A percentile compares a stretch with the other conserved stretches of the same genome.
These are phyloP conservation scores for Drosophila simulans DNA, from an alignment of 1,140 invertebrate species.

Conservation along the genomic window DNA sequence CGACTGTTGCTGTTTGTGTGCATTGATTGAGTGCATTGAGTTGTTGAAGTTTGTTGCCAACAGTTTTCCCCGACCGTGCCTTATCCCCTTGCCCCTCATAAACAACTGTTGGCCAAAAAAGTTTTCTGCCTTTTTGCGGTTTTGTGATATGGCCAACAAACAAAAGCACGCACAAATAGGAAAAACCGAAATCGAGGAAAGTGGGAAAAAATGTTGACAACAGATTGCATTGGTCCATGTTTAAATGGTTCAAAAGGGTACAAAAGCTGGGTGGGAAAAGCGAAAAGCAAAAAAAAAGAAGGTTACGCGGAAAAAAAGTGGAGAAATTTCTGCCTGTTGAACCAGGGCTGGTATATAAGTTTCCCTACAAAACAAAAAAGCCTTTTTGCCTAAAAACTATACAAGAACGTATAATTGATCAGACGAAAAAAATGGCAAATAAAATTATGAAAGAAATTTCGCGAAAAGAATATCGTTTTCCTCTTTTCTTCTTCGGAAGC, in stretches of 20 bases:
- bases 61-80: conserved; percentile 4
- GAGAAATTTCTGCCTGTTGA: conserved; percentile 31
- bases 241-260: conserved; percentile 50
- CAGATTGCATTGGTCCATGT: conserved; percentile 61
- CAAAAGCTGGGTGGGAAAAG: neutral
- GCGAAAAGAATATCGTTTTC: too few species aligned
- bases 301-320: neutral
- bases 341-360: neutral
- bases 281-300: neutral
- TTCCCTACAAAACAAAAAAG: too few species aligned
- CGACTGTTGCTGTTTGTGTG: conserved; percentile 56
- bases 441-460: too few species aligned
- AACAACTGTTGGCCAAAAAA: conserved; percentile 63
- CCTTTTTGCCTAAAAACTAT: too few species aligned
- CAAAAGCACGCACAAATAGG: conserved; percentile 42
- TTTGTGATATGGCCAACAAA: conserved; percentile 66
- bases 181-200: conserved; percentile 19
- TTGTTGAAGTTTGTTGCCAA: conserved; percentile 74
- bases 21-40: conserved; percentile 82
- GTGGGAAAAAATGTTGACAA: conserved; percentile 63
- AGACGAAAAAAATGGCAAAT: too few species aligned
- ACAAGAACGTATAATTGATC: too few species aligned
- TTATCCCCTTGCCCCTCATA: conserved; percentile 2
- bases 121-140: conserved; percentile 75
- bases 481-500: too few species aligned